Evolutionary conservation across 2,888 invertebrate species (phyloP), one percentile per base, ranked within the genome.

Genomic region (Melipona beecheii): DNA sequence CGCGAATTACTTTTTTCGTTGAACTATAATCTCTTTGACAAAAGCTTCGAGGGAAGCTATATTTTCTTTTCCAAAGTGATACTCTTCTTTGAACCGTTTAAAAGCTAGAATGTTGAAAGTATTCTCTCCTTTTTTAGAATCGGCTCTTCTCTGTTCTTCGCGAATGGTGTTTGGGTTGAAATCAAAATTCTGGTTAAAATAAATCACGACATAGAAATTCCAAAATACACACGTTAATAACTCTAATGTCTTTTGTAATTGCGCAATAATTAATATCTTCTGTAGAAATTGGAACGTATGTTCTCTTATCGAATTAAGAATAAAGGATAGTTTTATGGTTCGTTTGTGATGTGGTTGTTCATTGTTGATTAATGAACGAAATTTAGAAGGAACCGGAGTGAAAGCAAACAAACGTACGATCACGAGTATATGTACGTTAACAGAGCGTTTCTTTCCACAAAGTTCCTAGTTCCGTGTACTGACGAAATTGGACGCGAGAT

Each of bases 401-500:
- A 50, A 62, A 24, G 27, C 24, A 50, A 65, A 13, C 31, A 71
- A 64, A 76, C 24, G 64, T 49, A 75, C 36, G 50, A 64, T 13
- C 50, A n/a, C n/a, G 21, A 66, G 50, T 65, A 36, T 24, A 36
- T 24, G 17, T 50, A 36, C 50, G 77, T 76, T 80, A 76, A 76
- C 80, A 64, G 19, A 76, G 27, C 62, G 62, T 73, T 81, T 78
- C 68, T 78, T 73, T 81, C 49, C 31, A 13, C 6, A 15, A 50
- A 78, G 69, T 74, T 71, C 58, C 50, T n/a, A 24, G 43, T 78
- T 74, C 56, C 31, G 56, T 82, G 69, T 74, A 56, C 62, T 43
- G 52, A 78, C 54, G 64, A 74, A 78, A 78, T 82, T 78, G 78
- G 49, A 81, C 73, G 52, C 50, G 43, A 74, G 75, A 82, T 79